Conservation (phyloP, 2,888 invertebrate species). For the Rhogogaster chlorosoma region DNA sequence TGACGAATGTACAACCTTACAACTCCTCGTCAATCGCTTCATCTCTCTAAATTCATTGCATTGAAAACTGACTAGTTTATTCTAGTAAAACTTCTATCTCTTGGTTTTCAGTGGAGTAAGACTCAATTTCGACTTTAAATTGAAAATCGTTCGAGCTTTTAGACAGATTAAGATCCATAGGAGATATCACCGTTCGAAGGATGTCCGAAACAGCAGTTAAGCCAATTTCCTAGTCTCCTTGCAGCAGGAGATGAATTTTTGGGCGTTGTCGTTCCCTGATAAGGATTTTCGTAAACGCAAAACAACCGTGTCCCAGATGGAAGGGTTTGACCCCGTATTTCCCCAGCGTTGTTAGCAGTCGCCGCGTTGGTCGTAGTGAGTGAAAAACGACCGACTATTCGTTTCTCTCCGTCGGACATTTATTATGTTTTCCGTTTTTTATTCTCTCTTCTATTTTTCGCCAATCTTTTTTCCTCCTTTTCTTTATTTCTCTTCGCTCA, state of each 20-base stretch:
- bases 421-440: not conserved
- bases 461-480: not conserved
- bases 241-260: not conserved
- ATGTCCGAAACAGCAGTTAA: not conserved
- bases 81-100: too few relatives aligned
- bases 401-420: conserved; percentile 1
- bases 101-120: too few relatives aligned
- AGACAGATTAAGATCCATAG: not conserved
- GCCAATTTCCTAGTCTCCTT: not conserved
- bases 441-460: not conserved
- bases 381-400: conserved; percentile 33
- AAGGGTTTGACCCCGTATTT: not conserved
- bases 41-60: too few relatives aligned
- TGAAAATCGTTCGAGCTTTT: too few relatives aligned
- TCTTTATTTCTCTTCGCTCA: not conserved
- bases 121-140: too few relatives aligned
- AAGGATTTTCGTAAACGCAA: conserved; percentile 14
- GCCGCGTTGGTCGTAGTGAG: not conserved
- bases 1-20: too few relatives aligned
- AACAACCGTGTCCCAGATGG: conserved; percentile 2
- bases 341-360: not conserved
- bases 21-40: too few relatives aligned
- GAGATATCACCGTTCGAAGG: conserved; percentile 9
- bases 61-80: too few relatives aligned
- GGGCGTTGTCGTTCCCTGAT: not conserved